Conservation (phyloP, 2,113 vertebrate species). For the Turnix velox region DNA sequence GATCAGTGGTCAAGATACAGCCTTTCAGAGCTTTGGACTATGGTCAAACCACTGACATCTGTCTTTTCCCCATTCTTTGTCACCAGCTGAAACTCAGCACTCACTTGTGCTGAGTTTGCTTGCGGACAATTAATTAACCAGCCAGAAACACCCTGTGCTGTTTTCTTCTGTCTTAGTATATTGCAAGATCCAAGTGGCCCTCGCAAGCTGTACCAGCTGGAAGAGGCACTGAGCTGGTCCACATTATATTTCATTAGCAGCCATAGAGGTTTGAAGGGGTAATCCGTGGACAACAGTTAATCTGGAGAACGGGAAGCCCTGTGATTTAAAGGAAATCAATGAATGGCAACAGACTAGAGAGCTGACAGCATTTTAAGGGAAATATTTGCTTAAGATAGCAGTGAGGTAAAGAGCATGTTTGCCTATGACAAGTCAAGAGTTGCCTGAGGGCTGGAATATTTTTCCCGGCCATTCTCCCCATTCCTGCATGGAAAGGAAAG, state of each 20-base stretch:
- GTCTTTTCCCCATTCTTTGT: neutral
- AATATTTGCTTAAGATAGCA: slow-evolving; percentile 57
- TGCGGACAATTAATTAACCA: neutral
- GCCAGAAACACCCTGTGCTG: neutral
- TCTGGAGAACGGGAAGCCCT: neutral
- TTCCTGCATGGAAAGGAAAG: neutral
- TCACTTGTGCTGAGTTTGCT: neutral
- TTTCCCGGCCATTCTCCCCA: neutral
- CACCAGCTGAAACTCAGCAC: neutral
- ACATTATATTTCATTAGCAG: neutral
- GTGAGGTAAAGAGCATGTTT: slow-evolving; percentile 53
- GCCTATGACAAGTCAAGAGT: neutral
- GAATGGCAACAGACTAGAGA: neutral
- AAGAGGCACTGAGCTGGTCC: neutral
- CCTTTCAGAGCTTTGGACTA: neutral
- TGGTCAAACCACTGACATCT: neutral
- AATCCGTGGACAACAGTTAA: neutral
- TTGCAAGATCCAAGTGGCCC: neutral
- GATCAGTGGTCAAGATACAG: rapidly evolving
- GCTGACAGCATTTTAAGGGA: neutral
- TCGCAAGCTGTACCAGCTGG: neutral
- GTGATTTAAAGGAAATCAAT: slow-evolving; percentile 41
- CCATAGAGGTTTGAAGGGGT: neutral
- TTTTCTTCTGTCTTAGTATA: neutral
- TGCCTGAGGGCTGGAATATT: neutral